Evolutionary conservation across 2,797 vertebrate species (phyloP), one percentile per base, ranked within the genome.

Genomic region (Gouania willdenowi): DNA sequence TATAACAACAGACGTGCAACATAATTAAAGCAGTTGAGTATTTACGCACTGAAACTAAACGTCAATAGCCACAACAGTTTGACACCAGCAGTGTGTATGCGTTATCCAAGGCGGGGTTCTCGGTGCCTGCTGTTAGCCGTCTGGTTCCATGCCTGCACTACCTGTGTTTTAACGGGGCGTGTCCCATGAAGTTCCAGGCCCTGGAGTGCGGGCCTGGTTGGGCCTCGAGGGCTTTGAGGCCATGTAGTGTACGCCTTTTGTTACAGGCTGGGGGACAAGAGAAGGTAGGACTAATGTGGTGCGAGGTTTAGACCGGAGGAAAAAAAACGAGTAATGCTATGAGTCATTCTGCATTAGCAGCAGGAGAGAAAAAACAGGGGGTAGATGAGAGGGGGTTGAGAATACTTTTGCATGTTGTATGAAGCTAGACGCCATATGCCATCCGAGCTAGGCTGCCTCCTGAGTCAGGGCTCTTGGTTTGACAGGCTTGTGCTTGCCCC

Each of bases 341-440:
- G 94, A 97, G 92, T 95, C 92, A 97, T 91, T 93, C 73, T 92
- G 91, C 90, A 93, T 94, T 93, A 95, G 92, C 85, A 79, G 74
- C 65, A 70, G 74, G 83, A 66, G 62, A 60, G 78, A 65, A 73
- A 31, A 65, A 52, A 74, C 41, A 30, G 3, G 25, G 65, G 45
- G 69, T 57, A 52, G 35, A 54, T 37, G 43, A 28, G 61, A 42
- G 57, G 52, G 39, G 51, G 59, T 2, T 71, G 71, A 75, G 85
- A 95, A 93, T 95, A 95, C 92, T 96, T 94, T 92, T 96, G 93
- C 93, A 97, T 98, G 92, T 95, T 91, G 93, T 90, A 93, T 91
- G 90, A 93, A 93, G 92, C 92, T 93, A 97, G 94, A 95, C 93
- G 88, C 96, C 96, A 98, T 98, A 98, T 97, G 95, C 92, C 92